Percentiles rank a stretch among this genome's conserved stretches.
Conservation (phyloP, 2,113 vertebrate species). For the Desmodus rotundus region DNA sequence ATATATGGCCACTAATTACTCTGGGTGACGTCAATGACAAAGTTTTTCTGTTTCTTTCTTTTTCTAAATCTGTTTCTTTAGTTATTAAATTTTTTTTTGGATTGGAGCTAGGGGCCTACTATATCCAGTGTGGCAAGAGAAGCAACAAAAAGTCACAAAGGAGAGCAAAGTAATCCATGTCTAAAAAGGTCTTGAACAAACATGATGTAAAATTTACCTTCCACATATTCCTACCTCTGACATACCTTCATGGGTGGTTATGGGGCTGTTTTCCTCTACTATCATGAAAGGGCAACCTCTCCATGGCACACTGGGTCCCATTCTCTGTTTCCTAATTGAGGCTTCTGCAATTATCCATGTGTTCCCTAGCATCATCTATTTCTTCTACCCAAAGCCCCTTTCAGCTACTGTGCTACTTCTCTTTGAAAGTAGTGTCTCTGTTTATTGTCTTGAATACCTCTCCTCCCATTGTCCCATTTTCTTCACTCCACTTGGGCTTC, state of each 20-base stretch:
- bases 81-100: constrained; percentile 44
- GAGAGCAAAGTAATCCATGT: constrained; percentile 9
- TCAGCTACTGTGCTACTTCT: background rate
- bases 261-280: background rate
- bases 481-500: background rate
- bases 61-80: background rate
- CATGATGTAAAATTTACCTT: background rate
- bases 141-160: constrained; percentile 56
- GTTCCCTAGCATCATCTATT: background rate
- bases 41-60: constrained; percentile 65
- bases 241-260: background rate
- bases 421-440: background rate
- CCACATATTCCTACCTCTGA: background rate
- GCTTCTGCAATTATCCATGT: background rate
- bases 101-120: background rate
- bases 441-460: background rate
- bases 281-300: background rate
- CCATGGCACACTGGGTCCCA: too few species aligned
- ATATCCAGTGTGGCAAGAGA: constrained; percentile 38
- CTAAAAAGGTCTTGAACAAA: background rate
- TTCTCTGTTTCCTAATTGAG: background rate
- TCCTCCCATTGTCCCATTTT: background rate
- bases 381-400: background rate
- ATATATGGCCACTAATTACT: constrained; percentile 73
- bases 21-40: constrained; percentile 75